Conservation (phyloP, 2,888 invertebrate genomes). For the Drosophila fungiperda region DNA sequence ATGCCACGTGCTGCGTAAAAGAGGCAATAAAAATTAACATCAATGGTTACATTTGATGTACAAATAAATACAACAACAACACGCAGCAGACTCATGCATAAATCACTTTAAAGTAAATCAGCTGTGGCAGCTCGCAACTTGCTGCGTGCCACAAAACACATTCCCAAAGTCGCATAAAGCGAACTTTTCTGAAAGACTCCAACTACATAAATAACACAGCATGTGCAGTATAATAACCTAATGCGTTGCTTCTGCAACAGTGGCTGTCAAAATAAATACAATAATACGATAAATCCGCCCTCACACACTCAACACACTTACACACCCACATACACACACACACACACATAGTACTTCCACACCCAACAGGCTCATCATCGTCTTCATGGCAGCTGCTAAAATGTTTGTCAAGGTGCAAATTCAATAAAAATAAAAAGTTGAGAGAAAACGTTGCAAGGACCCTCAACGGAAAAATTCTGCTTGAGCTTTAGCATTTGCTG, state of each 20-base stretch:
- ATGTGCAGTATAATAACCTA: conserved; percentile 60
- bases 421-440: conserved; percentile 77
- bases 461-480: conserved; percentile 5
- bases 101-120: conserved; percentile 64
- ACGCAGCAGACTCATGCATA: conserved; percentile 53
- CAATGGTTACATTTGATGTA: conserved; percentile 34
- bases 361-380: conserved; percentile 37
- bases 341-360: not conserved
- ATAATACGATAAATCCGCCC: conserved; percentile 36
- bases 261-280: conserved; percentile 76
- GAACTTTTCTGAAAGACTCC: conserved; percentile 21
- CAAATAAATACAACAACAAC: conserved; percentile 17
- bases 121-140: conserved; percentile 15
- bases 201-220: conserved; percentile 56
- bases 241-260: conserved; percentile 44
- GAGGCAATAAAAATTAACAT: conserved; percentile 41
- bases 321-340: not conserved
- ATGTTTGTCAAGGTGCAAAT: conserved; percentile 78
- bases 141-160: conserved; percentile 8
- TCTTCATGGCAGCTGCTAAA: conserved; percentile 59
- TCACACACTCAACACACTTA: not conserved
- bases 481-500: conserved; percentile 50
- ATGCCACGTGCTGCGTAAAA: conserved; percentile 37
- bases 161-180: conserved; percentile 31
- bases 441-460: conserved; percentile 24